Evolutionary conservation across 2,113 vertebrate species (phyloP).

Genomic region (Ranitomeya imitator): DNA sequence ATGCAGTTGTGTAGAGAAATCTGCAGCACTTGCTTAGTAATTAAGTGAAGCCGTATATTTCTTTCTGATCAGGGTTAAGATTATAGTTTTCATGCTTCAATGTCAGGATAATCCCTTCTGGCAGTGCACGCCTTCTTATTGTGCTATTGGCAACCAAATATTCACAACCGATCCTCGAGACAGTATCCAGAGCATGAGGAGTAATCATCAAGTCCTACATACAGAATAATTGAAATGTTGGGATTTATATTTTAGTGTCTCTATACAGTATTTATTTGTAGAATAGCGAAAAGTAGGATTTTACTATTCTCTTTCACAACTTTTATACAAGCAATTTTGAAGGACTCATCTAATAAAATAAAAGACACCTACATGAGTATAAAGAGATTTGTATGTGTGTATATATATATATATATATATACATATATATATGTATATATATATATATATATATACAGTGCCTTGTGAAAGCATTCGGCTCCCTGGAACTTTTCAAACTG

Average conservation of each 20-base stretch:
- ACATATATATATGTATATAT: too few relatives aligned
- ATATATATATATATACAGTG: too few relatives aligned
- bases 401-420: too few relatives aligned
- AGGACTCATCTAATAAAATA: too few relatives aligned
- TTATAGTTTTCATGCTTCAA: conserved; percentile 41
- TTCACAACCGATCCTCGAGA: conserved; percentile 1
- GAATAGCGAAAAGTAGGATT: neutral
- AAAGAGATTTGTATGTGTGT: too few relatives aligned
- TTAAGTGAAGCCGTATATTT: conserved; percentile 3
- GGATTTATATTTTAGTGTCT: neutral
- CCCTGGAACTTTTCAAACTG: too few relatives aligned
- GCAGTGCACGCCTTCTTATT: conserved; percentile 32
- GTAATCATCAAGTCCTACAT: conserved; percentile 10
- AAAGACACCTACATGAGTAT: too few relatives aligned
- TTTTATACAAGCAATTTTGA: too few relatives aligned
- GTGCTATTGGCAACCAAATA: conserved; percentile 35
- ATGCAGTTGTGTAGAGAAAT: neutral
- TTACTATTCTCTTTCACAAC: neutral
- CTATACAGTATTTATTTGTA: neutral
- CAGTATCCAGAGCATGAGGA: conserved; percentile 5
- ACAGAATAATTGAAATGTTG: neutral
- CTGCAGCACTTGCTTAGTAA: neutral
- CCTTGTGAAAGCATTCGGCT: too few relatives aligned
- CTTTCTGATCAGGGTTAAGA: conserved; percentile 12
- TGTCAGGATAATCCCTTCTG: conserved; percentile 30